Evolutionary conservation across 1,140 invertebrate genomes (phyloP).

Genomic region (Philopotamus ludificatus): DNA sequence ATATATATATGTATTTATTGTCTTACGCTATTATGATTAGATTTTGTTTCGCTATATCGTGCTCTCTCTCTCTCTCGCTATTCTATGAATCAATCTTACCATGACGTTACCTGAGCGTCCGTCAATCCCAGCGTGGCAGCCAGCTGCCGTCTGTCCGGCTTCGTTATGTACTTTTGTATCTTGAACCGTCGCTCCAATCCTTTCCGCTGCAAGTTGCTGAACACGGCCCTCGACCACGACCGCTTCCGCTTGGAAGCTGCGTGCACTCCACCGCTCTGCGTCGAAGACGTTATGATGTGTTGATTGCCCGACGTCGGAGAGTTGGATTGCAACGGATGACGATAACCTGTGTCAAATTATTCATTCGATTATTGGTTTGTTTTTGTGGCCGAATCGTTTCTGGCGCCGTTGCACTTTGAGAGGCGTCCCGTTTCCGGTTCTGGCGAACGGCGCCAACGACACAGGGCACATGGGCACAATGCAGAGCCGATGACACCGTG

Average conservation of each 20-base stretch:
- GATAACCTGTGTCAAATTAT: no score
- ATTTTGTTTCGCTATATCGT: no score
- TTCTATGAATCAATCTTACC: constrained; percentile 4
- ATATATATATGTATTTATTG: not conserved
- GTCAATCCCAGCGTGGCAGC: constrained; percentile 88
- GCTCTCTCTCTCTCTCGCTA: no score
- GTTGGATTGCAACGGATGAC: constrained; percentile 43
- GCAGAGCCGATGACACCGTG: no score
- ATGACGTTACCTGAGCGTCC: constrained; percentile 69
- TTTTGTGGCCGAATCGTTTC: no score
- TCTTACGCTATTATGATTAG: not conserved
- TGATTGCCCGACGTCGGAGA: constrained; percentile 23
- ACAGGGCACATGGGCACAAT: no score
- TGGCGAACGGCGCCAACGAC: no score
- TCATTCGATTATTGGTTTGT: no score
- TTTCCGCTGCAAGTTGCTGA: constrained; percentile 87
- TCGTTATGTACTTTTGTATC: constrained; percentile 92
- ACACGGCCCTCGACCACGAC: constrained; percentile 92
- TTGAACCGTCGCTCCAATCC: constrained; percentile 88
- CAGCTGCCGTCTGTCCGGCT: constrained; percentile 86
- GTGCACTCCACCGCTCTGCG: constrained; percentile 48
- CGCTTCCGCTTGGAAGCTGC: constrained; percentile 71
- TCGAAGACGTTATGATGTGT: constrained; percentile 44
- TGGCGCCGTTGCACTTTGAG: no score
- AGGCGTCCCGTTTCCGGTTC: no score